Conservation (phyloP, 2,888 invertebrate genomes). For the Cynaeus angustus region DNA sequence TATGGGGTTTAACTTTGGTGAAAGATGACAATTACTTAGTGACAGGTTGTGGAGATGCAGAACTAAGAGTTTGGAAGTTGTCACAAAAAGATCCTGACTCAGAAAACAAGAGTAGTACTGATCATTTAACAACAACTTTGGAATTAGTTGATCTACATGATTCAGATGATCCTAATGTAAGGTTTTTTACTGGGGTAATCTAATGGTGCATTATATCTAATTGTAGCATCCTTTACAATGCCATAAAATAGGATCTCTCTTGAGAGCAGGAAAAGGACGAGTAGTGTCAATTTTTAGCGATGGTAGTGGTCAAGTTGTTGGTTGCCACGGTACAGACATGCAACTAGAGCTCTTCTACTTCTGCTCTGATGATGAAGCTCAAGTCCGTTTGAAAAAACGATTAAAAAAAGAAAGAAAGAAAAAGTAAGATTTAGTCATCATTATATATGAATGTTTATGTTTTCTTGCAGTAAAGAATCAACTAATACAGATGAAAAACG, state of each 20-base stretch:
- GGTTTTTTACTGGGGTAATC: slow-evolving; percentile 46
- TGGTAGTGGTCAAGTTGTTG: slow-evolving; percentile 81
- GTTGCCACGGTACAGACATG: slow-evolving; percentile 89
- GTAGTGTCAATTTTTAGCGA: slow-evolving; percentile 85
- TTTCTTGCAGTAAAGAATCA: slow-evolving; percentile 58
- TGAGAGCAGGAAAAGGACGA: slow-evolving; percentile 86
- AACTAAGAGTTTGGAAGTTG: slow-evolving; percentile 89
- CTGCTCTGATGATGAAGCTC: slow-evolving; percentile 83
- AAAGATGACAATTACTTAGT: slow-evolving; percentile 88
- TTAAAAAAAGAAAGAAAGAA: slow-evolving; percentile 83
- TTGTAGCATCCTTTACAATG: slow-evolving; percentile 81
- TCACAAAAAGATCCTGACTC: slow-evolving; percentile 73
- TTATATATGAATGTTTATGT: background rate
- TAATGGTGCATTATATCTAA: slow-evolving; percentile 26
- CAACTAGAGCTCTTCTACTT: slow-evolving; percentile 89
- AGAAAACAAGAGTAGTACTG: slow-evolving; percentile 70
- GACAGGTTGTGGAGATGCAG: slow-evolving; percentile 90
- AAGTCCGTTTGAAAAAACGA: slow-evolving; percentile 82
- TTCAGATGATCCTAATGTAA: slow-evolving; percentile 73
- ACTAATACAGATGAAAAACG: slow-evolving; percentile 43
- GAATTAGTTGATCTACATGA: slow-evolving; percentile 75
- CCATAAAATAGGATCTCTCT: slow-evolving; percentile 85
- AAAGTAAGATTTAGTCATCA: slow-evolving; percentile 66
- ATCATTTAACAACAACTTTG: slow-evolving; percentile 72
- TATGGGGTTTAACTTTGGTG: slow-evolving; percentile 89